phyloP scores from a whole-genome alignment of 2,888 invertebrate genomes.

The Dasypolia templi region DNA sequence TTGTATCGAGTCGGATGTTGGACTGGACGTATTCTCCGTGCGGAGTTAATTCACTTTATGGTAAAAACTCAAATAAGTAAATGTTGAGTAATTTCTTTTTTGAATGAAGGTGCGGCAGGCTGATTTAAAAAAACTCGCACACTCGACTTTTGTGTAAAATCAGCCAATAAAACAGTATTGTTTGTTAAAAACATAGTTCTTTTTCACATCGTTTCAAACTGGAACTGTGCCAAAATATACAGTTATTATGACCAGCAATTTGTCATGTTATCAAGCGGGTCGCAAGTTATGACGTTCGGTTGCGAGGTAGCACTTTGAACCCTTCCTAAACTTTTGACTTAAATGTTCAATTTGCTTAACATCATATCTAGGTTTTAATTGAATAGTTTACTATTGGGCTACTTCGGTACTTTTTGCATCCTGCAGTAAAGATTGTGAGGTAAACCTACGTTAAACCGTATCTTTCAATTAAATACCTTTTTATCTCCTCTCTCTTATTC shows the following conservation, averaged over 20 bases:
- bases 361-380: constrained; percentile 41
- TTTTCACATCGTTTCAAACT: constrained; percentile 36
- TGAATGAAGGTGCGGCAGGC: too few relatives aligned
- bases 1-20: too few relatives aligned
- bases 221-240: constrained; percentile 48
- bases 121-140: not conserved
- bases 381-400: constrained; percentile 22
- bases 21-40: too few relatives aligned
- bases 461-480: too few relatives aligned
- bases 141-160: not conserved
- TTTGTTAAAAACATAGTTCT: constrained; percentile 39
- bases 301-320: constrained; percentile 47
- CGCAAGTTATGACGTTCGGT: constrained; percentile 49
- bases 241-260: constrained; percentile 45
- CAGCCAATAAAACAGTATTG: constrained; percentile 34
- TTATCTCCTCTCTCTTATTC: too few relatives aligned
- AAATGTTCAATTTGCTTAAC: constrained; percentile 43
- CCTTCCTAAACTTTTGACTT: constrained; percentile 57
- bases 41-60: too few relatives aligned
- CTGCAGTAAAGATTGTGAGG: not conserved
- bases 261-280: constrained; percentile 54
- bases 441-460: too few relatives aligned
- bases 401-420: not conserved
- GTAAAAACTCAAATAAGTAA: too few relatives aligned
- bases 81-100: too few relatives aligned